Evolutionary conservation across 1,140 invertebrate genomes (phyloP), one percentile per base, ranked within the genome.

Genomic region (Limonius californicus): DNA sequence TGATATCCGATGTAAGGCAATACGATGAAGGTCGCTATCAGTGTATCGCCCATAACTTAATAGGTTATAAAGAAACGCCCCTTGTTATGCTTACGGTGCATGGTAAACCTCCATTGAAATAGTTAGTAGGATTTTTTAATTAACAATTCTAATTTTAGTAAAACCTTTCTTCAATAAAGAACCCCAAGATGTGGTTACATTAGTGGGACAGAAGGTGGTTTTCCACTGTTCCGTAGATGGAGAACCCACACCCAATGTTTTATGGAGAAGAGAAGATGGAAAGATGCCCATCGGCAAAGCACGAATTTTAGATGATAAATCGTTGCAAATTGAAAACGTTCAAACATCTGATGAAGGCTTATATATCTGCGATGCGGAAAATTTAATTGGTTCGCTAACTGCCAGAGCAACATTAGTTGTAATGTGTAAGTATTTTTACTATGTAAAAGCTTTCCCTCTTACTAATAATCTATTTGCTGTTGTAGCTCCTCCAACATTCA

Each of bases 221-320:
- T 94, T 98, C 73, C 87, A 90, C 47, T 98, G 95, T 74, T 84
- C 87, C 55, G 93, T 94, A 0, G 90, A 90, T 55, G 95, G 95
- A 9, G 92, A 95, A 76, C 94, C 94, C n/a, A 81, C 83, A 20
- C 92, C 94, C 0, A 87, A 90, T 66, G 87, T 96, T 9, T 84
- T 94, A 50, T 96, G 95, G 95, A 85, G 89, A 47, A 87, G 92
- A 70, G 89, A 94, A 74, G 89, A 91, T 65, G 89, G 88, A 9
- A 88, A 89, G 72, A 91, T 94, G 80, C 89, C 90, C 0, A 83
- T 87, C 47, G 87, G 88, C 3, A 68, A 89, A 66, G 87, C 87
- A 3, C 82, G 86, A 43, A 87, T 91, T 56, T 77, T 87, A 42
- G 87, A 90, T 39, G 87, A 90, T 69, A 89, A 89, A 71, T 89